Evolutionary conservation across 2,797 vertebrate species (phyloP).

Genomic region (Sebastes jordani): DNA sequence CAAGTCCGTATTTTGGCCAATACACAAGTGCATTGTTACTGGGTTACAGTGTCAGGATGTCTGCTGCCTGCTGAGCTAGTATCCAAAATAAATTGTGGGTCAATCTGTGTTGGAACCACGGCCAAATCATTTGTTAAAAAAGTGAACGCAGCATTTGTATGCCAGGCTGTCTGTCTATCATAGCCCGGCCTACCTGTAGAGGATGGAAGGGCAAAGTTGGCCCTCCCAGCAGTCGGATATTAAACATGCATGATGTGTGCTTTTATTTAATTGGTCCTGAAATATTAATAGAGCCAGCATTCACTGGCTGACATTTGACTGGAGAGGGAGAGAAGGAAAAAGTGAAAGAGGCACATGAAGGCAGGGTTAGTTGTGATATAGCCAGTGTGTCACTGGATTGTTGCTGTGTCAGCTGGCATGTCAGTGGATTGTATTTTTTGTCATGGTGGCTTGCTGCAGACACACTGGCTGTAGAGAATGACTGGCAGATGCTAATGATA

Average conservation of each 20-base stretch:
- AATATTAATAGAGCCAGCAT: slow-evolving; percentile 80
- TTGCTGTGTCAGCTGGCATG: slow-evolving; percentile 47
- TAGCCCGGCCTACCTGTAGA: slow-evolving; percentile 42
- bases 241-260: slow-evolving; percentile 82
- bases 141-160: slow-evolving; percentile 14
- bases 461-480: slow-evolving; percentile 13
- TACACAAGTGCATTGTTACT: neutral
- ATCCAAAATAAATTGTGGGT: slow-evolving; percentile 15
- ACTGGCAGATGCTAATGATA: slow-evolving; percentile 37
- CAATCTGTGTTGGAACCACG: neutral
- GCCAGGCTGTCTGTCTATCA: slow-evolving; percentile 5
- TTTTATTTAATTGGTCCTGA: slow-evolving; percentile 83
- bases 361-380: slow-evolving; percentile 17
- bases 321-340: slow-evolving; percentile 20
- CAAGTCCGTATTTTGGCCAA: neutral
- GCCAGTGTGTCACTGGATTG: slow-evolving; percentile 24
- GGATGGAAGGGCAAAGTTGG: slow-evolving; percentile 59
- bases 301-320: slow-evolving; percentile 79
- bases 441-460: neutral
- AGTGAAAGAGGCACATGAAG: slow-evolving; percentile 15
- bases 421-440: neutral
- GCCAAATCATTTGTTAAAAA: neutral
- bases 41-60: slow-evolving; percentile 9
- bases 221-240: slow-evolving; percentile 66
- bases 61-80: neutral